Evolutionary conservation across 2,113 vertebrate species (phyloP).

Genomic region (Leptocoma aspasia): DNA sequence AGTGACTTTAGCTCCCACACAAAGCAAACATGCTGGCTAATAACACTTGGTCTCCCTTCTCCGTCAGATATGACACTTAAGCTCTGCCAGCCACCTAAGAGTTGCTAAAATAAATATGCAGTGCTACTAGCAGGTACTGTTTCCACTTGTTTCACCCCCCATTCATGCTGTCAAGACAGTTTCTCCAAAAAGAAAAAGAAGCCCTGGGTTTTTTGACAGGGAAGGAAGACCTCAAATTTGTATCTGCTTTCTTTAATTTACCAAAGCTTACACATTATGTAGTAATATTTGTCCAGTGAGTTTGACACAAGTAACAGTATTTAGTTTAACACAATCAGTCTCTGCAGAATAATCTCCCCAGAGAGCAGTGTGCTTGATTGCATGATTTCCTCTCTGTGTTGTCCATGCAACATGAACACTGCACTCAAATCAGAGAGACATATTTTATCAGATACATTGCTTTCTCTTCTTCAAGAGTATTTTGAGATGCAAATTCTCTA

Average conservation of each 20-base stretch:
- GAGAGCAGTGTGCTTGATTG: background rate
- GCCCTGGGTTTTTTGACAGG: background rate
- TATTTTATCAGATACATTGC: background rate
- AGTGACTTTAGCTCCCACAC: background rate
- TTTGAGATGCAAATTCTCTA: background rate
- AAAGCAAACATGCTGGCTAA: background rate
- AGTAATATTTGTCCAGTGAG: background rate
- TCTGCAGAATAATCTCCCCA: background rate
- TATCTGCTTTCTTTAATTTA: background rate
- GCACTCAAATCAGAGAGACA: background rate
- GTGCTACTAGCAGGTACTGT: background rate
- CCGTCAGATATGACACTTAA: background rate
- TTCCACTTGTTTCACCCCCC: background rate
- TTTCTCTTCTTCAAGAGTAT: background rate
- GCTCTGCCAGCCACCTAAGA: background rate
- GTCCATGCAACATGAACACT: fast-evolving
- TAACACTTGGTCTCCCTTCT: background rate
- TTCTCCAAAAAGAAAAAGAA: background rate
- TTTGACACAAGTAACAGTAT: background rate
- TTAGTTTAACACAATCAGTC: background rate
- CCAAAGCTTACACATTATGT: background rate
- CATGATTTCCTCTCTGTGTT: background rate
- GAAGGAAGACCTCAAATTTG: background rate
- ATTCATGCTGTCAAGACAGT: background rate
- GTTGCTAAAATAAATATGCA: background rate